phyloP scores from a whole-genome alignment of 2,113 vertebrate genomes.

The human region DNA sequence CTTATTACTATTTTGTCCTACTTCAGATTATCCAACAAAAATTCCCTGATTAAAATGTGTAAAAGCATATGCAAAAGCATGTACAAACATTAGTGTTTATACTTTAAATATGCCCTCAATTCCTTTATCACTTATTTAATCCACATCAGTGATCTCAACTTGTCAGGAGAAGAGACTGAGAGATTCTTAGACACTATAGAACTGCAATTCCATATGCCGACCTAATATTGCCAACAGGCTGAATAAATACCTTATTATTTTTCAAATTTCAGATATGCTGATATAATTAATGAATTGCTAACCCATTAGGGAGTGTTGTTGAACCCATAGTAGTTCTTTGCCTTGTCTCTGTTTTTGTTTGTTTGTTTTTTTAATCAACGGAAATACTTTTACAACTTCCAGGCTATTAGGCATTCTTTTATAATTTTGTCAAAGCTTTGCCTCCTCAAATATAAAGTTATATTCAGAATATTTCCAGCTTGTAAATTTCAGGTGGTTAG shows the following conservation, averaged over 20 bases:
- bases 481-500: not conserved
- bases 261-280: not conserved
- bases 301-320: not conserved
- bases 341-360: not conserved
- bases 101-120: not conserved
- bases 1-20: not conserved
- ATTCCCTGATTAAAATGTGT: not conserved
- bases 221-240: not conserved
- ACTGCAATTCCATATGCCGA: not conserved
- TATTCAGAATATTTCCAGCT: not conserved
- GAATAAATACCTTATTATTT: not conserved
- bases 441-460: not conserved
- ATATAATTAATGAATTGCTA: slow-evolving; percentile 6
- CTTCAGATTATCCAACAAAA: not conserved
- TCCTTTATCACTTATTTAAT: not conserved
- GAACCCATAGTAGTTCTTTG: not conserved
- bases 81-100: not conserved
- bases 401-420: not conserved
- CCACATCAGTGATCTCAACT: not conserved
- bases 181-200: not conserved
- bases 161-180: not conserved
- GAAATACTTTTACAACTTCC: not conserved
- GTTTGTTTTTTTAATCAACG: not conserved
- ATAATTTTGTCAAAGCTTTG: not conserved
- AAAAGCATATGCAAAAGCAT: not conserved